Base-by-base conservation (phyloP, 2,113 vertebrate genomes). In the Vicugna pacos region DNA sequence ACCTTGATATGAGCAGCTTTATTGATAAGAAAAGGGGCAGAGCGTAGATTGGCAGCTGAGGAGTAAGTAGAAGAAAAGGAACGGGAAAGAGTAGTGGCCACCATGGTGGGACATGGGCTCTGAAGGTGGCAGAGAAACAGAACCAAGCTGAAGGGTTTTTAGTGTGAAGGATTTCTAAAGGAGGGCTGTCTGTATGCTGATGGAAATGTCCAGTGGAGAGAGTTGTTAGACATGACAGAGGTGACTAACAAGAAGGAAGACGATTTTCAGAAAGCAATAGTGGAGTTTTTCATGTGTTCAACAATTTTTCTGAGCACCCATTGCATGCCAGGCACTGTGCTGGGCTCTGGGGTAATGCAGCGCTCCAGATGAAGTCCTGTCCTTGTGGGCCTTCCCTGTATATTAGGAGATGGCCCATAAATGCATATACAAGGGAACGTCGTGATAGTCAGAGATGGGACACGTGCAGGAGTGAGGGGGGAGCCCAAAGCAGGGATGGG, bases 401-500 rank as follows among this genome's bases (percentile, higher is more conserved):
- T 30, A 15, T 48, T 16, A 19, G 60, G 70, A 60, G 54, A 6
- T n/a, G 38, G 76, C 32, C 30, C 6, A 1, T 17, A 20, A n/a
- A 19, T 3, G 54, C 38, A 9, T 24, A 1, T 11, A 6, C 7
- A 10, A 5, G 19, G 22, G 10, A 65, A 10, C 15, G 6, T 3
- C 10, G 1, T 4, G 32, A 19, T 32, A 6, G 3, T 11, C 50
- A 26, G 2, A 2, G 17, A 2, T 30, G 35, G 58, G 8, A 10
- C 32, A 4, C 42, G 26, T n/a, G 42, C n/a, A 56, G 42, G 32
- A 5, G 11, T 38, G 48, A 13, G 50, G 2, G 38, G 62, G 17
- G 48, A 30, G 13, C 70, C 22, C 8, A 38, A 22, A 12, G 28
- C 20, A 58, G 32, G 70, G 35, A 7, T 6, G 28, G 52, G n/a